Base-by-base conservation (phyloP, 2,797 vertebrate species). In the Thamnophis elegans region DNA sequence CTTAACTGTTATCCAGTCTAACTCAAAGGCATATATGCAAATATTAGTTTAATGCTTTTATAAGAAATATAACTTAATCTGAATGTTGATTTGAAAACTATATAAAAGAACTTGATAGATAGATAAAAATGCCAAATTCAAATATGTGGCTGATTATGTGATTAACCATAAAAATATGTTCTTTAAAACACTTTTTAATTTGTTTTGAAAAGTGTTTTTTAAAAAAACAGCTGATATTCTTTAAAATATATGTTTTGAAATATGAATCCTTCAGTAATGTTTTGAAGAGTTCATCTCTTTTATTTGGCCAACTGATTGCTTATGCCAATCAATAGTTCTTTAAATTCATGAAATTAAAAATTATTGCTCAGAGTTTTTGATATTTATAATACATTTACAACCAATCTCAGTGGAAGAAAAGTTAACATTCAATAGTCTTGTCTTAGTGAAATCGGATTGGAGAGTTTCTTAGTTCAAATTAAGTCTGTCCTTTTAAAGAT, bases 331-430 rank as follows among this genome's bases (percentile, higher is more conserved):
- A 93, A 92, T 92, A 95, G 47, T 10, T 94, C 56, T 95, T 92
- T 87, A 94, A 95, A 94, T 92, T 59, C 89, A 94, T 88, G 59
- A 36, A 55, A 94, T 96, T 94, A 88, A 97, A 95, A 93, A 6
- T 22, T 95, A 94, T 91, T 94, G 86, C 65, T 95, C 94, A 0
- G 1, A 92, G 89, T 68, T 94, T 96, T 65, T 92, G n/a, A 93
- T 95, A 95, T 56, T 47, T 42, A 82, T 95, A 26, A 94, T 56
- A 87, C 51, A 65, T 94, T 93, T 94, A 92, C 93, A 95, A 91
- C 32, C 65, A 87, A 0, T 90, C 54, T 88, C 28, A 90, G n/a
- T 91, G 89, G 95, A 55, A 87, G 58, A 55, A 60, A 96, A 95
- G 54, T 7, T 94, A 87, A 47, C 60, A 58, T 62, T 85, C 6